phyloP scores from a whole-genome alignment of 2,113 vertebrate species.

The Onychostruthus taczanowskii region DNA sequence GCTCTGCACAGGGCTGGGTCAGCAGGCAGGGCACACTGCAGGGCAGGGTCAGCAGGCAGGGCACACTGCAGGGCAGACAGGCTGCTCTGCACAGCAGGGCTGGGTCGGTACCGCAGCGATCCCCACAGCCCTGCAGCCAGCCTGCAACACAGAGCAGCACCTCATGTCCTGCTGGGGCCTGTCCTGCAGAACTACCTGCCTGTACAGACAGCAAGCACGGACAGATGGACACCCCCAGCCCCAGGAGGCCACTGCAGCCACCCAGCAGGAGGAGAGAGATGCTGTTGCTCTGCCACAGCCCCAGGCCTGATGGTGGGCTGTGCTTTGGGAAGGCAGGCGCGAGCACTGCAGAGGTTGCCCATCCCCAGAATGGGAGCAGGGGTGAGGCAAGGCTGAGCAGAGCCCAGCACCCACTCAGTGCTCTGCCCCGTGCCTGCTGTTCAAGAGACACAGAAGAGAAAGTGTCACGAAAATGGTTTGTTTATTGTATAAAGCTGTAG shows the following conservation, averaged over 20 bases:
- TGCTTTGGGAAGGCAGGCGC: not conserved
- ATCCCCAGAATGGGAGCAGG: accelerated
- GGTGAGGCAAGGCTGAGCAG: not conserved
- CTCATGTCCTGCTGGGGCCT: not conserved
- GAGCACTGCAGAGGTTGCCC: accelerated
- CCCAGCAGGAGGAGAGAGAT: not conserved
- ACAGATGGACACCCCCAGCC: not conserved
- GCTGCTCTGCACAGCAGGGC: accelerated
- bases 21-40: no score
- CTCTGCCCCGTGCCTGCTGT: not conserved
- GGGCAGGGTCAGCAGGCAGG: no score
- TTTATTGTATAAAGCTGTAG: conserved; percentile 75
- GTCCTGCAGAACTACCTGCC: not conserved
- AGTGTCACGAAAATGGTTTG: conserved; percentile 33
- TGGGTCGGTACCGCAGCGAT: accelerated
- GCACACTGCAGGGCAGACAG: not conserved
- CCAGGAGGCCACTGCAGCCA: not conserved
- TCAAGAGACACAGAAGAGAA: not conserved
- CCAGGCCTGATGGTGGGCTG: not conserved
- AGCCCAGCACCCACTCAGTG: not conserved
- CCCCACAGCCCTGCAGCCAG: not conserved
- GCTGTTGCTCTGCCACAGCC: not conserved
- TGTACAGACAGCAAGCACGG: not conserved
- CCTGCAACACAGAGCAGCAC: not conserved
- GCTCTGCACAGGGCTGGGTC: accelerated